phyloP scores from a whole-genome alignment of 2,113 vertebrate species.

The Pelecanus crispus region DNA sequence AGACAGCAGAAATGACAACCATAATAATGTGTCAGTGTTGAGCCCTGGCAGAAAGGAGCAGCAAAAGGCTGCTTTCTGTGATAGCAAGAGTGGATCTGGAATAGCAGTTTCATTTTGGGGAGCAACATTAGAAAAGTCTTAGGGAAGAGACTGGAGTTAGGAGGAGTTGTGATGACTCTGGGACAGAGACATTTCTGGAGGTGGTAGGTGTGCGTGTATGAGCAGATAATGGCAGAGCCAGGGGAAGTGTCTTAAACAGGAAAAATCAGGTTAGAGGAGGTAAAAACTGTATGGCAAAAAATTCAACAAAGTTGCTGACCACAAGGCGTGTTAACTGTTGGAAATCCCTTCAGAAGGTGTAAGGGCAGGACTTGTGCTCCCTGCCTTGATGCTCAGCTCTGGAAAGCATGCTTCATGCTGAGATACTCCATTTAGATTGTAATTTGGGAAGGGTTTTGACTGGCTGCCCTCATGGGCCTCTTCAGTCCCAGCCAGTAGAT shows the following conservation, averaged over 20 bases:
- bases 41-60: neutral
- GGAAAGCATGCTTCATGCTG: neutral
- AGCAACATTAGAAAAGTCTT: neutral
- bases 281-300: neutral
- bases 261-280: neutral
- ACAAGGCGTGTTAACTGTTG: neutral
- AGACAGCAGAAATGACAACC: constrained; percentile 3
- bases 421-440: neutral
- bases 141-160: neutral
- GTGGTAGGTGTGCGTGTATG: neutral
- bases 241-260: neutral
- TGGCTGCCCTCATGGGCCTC: neutral
- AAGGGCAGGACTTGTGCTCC: neutral
- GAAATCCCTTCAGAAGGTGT: neutral
- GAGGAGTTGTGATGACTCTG: neutral
- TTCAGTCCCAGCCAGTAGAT: neutral
- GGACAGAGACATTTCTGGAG: neutral
- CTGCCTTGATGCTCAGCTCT: neutral
- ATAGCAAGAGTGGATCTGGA: neutral
- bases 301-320: neutral
- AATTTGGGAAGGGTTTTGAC: neutral
- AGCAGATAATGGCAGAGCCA: neutral
- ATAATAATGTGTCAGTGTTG: neutral
- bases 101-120: neutral
- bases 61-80: neutral